Base-by-base conservation (phyloP, 2,797 vertebrate genomes). In the Harpagifer antarcticus region DNA sequence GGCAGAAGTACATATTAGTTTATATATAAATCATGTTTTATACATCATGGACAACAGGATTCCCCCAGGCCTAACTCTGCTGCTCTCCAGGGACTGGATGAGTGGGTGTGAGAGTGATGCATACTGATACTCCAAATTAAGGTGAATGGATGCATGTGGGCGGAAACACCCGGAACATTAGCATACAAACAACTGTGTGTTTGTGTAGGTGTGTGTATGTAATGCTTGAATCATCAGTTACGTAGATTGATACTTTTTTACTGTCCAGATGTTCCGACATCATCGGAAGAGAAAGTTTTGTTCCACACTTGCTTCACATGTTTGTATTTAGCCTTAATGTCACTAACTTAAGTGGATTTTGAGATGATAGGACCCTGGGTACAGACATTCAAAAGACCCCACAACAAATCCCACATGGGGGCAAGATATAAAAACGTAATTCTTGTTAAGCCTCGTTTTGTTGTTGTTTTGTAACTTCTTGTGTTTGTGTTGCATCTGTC, bases 1-100 rank as follows among this genome's bases (percentile, higher is more conserved):
- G 54, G 8, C 37, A 20, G 3, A 43, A 44, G 50, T 50, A 63
- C 69, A 77, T 76, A 56, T 81, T 66, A 48, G 68, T 73, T 86
- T 78, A 76, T 66, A 45, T 3, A 27, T 78, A 78, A 78, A 56
- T 68, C 0, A 2, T 17, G 33, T 60, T 65, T 73, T 53, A 63
- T 23, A 13, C 50, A 49, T 50, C 9, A 0, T 16, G 47, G 31
- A 37, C 61, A 3, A 40, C 67, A 84, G 88, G 79, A 79, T 75
- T 81, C 78, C 72, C 74, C 42, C 44, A 19, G 43, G 37, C 42
- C 23, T 61, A 10, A 75, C 85, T 55, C 68, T 69, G 63, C 3
- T 27, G 23, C 3, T 27, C 23, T 27, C 3, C 23, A 27, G 23
- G 23, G 23, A 27, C 49, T 47, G 66, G 71, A 79, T 81, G 57